Evolutionary conservation across 2,888 invertebrate genomes (phyloP).

Genomic region (Brachypterus glaber): DNA sequence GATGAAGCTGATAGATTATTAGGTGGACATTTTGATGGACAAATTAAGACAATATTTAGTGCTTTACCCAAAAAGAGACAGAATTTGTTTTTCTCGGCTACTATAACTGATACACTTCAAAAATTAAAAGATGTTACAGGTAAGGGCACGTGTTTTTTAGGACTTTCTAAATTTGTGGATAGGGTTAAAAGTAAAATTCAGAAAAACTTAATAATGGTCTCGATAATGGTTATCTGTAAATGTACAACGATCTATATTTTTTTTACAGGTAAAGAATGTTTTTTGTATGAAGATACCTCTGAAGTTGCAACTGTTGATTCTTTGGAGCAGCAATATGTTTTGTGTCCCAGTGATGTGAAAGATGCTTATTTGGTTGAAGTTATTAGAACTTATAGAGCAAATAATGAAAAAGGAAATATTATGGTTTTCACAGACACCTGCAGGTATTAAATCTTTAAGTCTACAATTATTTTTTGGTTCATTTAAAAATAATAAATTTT

Average conservation of each 20-base stretch:
- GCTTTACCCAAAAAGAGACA: slow-evolving; percentile 71
- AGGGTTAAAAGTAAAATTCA: no score
- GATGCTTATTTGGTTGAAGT: slow-evolving; percentile 87
- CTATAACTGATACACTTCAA: slow-evolving; percentile 75
- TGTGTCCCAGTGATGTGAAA: slow-evolving; percentile 83
- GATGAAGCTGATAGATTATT: slow-evolving; percentile 93
- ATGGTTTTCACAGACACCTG: slow-evolving; percentile 95
- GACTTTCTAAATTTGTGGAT: no score
- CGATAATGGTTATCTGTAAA: no score
- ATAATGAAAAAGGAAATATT: slow-evolving; percentile 68
- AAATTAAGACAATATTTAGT: slow-evolving; percentile 69
- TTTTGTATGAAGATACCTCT: slow-evolving; percentile 62
- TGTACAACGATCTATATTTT: no score
- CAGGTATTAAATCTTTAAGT: slow-evolving; percentile 67
- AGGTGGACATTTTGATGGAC: slow-evolving; percentile 71
- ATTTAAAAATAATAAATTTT: slow-evolving; percentile 3
- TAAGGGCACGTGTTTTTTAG: no score
- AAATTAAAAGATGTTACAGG: slow-evolving; percentile 54
- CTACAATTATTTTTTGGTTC: slow-evolving; percentile 1
- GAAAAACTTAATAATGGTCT: no score
- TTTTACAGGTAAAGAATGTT: slow-evolving; percentile 46
- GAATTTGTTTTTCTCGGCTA: slow-evolving; percentile 89
- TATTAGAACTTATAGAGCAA: slow-evolving; percentile 63
- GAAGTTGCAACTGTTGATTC: slow-evolving; percentile 77
- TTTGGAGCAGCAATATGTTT: slow-evolving; percentile 82